Evolutionary conservation across 1,140 invertebrate genomes (phyloP), one percentile per base, ranked within the genome.

Genomic region (Drosophila simulans): DNA sequence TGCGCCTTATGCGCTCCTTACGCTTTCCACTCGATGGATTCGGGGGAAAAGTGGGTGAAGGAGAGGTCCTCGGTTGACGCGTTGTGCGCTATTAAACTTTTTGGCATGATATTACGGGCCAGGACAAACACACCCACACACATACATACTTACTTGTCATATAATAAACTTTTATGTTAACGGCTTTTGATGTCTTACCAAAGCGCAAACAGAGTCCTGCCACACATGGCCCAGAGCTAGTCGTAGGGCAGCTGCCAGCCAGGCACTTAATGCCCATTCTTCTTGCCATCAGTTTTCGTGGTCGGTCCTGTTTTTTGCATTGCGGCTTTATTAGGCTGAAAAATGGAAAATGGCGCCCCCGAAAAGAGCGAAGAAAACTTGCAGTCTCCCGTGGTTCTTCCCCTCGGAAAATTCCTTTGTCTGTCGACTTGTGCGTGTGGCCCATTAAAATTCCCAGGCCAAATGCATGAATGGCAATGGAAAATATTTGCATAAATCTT

Each of bases 161-260:
- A 88, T 88, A 89, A 88, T 88, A 88, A 88, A 88, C 70, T 88
- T 88, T 88, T 83, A 88, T 88, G 83, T 81, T 88, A 88, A 83
- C 76, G 84, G 83, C 68, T 69, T 78, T 80, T 73, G 80, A 89
- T 88, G 84, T 73, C 79, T 83, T 77, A 72, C 79, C 76, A 77
- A 65, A 60, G 45, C 73, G 63, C 73, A 69, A 70, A 62, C 58
- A 68, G 40, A 62, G 58, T 53, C 48, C 69, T 62, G 40, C 52
- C 55, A 79, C 80, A 84, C 80, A 83, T 70, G 73, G 79, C 79
- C 74, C 57, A 66, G 17, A 55, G 48, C 22, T 39, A 39, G 46
- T 60, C 22, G 17, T 37, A 27, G 34, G 65, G 55, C 58, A 54
- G 64, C 68, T 80, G 66, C 54, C 64, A 51, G 63, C 49, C 63